A percentile compares a stretch with the other conserved stretches of the same genome.
Conservation (phyloP, 2,888 invertebrate genomes). For the Agrypnus murinus region DNA sequence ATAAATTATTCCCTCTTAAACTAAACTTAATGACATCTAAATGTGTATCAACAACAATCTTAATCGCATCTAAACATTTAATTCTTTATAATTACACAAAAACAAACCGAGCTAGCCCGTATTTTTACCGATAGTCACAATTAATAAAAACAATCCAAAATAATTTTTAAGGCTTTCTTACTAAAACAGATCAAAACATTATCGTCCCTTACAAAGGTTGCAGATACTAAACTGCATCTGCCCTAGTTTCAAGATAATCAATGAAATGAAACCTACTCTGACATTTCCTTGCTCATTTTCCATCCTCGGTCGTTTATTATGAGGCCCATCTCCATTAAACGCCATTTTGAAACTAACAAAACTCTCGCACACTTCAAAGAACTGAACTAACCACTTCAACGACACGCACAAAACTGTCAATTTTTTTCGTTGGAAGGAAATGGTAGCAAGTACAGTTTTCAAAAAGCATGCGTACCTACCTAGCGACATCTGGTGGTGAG, state of each 20-base stretch:
- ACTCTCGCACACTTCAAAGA: constrained; percentile 64
- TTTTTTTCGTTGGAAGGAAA: constrained; percentile 46
- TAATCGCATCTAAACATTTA: no score
- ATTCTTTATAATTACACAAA: no score
- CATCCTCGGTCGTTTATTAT: constrained; percentile 71
- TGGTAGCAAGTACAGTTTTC: not conserved
- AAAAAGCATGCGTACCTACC: not conserved
- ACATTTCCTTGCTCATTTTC: constrained; percentile 70
- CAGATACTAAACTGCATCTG: constrained; percentile 1
- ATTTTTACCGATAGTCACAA: no score
- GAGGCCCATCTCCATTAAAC: constrained; percentile 80
- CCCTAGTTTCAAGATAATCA: not conserved
- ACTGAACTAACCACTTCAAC: constrained; percentile 64
- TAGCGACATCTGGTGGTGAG: not conserved
- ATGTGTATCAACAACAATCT: no score
- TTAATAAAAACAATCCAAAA: no score
- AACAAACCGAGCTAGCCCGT: no score
- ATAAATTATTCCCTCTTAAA: no score
- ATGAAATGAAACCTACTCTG: constrained; percentile 67
- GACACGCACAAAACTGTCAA: constrained; percentile 69
- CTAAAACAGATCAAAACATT: constrained; percentile 20
- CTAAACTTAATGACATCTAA: no score
- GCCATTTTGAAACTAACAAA: constrained; percentile 81
- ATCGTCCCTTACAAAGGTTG: not conserved
- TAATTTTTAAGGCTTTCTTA: no score